Conservation (phyloP, 2,113 vertebrate species). For the Zosterops japonicus region DNA sequence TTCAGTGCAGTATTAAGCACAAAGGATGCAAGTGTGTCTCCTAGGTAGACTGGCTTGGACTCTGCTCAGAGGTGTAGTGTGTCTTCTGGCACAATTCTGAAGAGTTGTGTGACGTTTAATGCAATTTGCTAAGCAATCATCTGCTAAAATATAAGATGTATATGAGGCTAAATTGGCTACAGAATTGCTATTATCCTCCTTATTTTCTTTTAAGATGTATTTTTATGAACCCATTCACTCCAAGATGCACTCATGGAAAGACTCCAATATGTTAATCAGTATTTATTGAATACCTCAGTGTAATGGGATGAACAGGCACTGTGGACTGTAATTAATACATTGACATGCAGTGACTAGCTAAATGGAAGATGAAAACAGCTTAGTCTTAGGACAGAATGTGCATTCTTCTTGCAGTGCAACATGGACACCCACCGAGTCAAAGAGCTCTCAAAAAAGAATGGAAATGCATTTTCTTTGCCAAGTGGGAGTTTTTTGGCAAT, state of each 20-base stretch:
- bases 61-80: background rate
- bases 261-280: background rate
- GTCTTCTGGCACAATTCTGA: background rate
- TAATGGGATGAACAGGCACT: background rate
- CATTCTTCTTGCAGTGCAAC: background rate
- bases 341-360: background rate
- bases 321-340: slow-evolving; percentile 24
- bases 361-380: slow-evolving; percentile 10
- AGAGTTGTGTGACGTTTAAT: background rate
- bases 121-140: background rate
- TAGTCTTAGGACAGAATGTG: background rate
- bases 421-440: background rate
- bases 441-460: background rate
- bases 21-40: background rate
- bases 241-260: background rate
- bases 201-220: background rate
- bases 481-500: background rate
- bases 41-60: background rate
- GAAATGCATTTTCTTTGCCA: background rate
- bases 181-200: background rate
- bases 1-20: background rate
- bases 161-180: background rate
- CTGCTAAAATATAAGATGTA: background rate
- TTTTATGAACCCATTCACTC: background rate
- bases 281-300: slow-evolving; percentile 38